These are phyloP conservation scores for Pao palembangensis DNA, from an alignment of 2,113 vertebrate species.

Conservation along the genomic window DNA sequence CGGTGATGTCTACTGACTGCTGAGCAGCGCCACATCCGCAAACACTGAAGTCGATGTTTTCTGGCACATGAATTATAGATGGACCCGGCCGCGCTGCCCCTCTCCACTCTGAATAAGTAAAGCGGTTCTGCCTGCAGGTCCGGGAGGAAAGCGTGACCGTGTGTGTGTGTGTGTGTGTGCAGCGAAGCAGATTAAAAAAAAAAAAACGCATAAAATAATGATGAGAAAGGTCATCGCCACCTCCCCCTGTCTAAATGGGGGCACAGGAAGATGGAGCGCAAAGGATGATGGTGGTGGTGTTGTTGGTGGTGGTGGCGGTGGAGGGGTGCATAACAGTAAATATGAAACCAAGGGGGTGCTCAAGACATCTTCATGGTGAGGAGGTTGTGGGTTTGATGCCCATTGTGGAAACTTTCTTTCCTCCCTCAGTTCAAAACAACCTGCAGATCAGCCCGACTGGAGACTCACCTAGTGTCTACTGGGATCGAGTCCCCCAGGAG, in stretches of 20 bases:
- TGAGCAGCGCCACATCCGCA: conserved; percentile 47
- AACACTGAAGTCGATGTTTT: conserved; percentile 53
- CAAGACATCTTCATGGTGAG: no score
- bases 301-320: no score
- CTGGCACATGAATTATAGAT: conserved; percentile 67
- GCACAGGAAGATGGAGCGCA: conserved; percentile 1
- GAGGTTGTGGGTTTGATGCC: no score
- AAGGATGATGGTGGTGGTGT: neutral
- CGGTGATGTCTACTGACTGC: conserved; percentile 60
- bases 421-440: no score
- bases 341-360: no score
- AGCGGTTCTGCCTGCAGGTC: conserved; percentile 32
- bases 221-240: conserved; percentile 38
- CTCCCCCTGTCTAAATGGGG: conserved; percentile 27
- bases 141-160: conserved; percentile 25
- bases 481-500: no score
- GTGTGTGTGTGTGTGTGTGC: conserved; percentile 19
- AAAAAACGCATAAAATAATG: conserved; percentile 61
- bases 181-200: conserved; percentile 38
- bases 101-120: conserved; percentile 67
- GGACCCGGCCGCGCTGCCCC: conserved; percentile 31
- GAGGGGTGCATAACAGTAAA: no score
- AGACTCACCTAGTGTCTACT: no score
- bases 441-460: no score
- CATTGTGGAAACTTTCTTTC: no score